phyloP scores from a whole-genome alignment of 2,113 vertebrate genomes.

The Nannospalax galili region DNA sequence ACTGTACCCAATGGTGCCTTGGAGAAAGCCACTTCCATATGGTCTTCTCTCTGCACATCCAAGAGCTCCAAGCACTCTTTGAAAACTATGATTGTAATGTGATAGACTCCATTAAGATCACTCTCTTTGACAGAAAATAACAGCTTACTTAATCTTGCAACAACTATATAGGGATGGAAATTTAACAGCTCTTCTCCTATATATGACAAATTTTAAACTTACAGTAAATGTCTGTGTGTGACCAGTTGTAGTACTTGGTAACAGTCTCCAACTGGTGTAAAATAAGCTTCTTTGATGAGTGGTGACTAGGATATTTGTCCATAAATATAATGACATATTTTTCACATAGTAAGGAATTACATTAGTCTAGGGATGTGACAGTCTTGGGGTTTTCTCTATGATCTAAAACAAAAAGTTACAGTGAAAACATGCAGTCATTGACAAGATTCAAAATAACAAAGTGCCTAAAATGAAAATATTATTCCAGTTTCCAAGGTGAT shows the following conservation, averaged over 20 bases:
- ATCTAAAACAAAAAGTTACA: too few species aligned
- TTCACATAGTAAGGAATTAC: too few species aligned
- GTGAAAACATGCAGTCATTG: neutral
- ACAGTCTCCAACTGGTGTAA: too few species aligned
- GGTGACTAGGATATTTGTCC: too few species aligned
- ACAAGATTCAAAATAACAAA: neutral
- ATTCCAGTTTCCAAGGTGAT: neutral
- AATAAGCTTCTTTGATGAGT: too few species aligned
- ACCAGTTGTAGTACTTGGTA: too few species aligned
- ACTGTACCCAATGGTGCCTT: conserved; percentile 77
- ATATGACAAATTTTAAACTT: neutral
- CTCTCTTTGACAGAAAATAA: conserved; percentile 39
- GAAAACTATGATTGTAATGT: neutral
- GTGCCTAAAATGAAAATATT: neutral
- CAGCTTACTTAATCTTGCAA: neutral
- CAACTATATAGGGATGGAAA: neutral
- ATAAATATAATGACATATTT: too few species aligned
- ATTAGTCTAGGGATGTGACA: too few species aligned
- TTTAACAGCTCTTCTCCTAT: accelerated
- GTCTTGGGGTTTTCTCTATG: too few species aligned
- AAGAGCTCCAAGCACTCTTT: conserved; percentile 25
- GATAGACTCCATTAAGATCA: conserved; percentile 32
- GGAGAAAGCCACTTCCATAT: conserved; percentile 86
- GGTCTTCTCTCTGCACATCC: conserved; percentile 65
- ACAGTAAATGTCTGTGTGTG: too few species aligned